Evolutionary conservation across 2,113 vertebrate genomes (phyloP).

Genomic region (Lutjanus erythropterus): DNA sequence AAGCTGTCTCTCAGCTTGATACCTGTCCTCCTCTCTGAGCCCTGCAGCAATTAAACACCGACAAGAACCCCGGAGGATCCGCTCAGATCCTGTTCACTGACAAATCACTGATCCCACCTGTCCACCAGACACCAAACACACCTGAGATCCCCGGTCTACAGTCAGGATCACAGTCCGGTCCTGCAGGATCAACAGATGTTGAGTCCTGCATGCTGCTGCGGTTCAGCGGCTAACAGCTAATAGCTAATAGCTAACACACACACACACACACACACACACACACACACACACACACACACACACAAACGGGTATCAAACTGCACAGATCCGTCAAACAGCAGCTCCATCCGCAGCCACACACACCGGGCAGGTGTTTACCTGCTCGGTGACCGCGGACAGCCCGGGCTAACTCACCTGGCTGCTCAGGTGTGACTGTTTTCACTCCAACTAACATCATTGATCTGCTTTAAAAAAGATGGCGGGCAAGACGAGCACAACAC

Average conservation of each 20-base stretch:
- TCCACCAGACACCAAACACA: not conserved
- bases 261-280: too few relatives aligned
- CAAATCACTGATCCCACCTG: too few relatives aligned
- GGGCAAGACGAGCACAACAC: slow-evolving; percentile 85
- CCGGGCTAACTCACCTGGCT: not conserved
- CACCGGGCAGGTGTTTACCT: too few relatives aligned
- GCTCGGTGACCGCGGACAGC: fast-evolving
- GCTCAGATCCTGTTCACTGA: too few relatives aligned
- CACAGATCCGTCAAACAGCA: not conserved
- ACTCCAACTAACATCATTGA: slow-evolving; percentile 59
- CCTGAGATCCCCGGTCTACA: fast-evolving
- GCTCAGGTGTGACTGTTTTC: slow-evolving; percentile 5
- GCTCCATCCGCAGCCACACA: not conserved
- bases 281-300: too few relatives aligned
- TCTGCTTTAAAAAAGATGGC: slow-evolving; percentile 94
- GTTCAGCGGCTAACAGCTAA: slow-evolving; percentile 65
- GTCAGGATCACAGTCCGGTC: not conserved
- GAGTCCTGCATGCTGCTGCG: slow-evolving; percentile 33
- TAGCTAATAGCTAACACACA: slow-evolving; percentile 24
- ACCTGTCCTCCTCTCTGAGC: too few relatives aligned
- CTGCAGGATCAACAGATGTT: slow-evolving; percentile 30
- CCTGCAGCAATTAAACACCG: too few relatives aligned
- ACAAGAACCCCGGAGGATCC: too few relatives aligned
- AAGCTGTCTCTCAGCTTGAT: too few relatives aligned
- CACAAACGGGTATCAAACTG: too few relatives aligned